Percentiles rank a stretch among this genome's conserved stretches.
phyloP scores from a whole-genome alignment of 2,797 vertebrate genomes.

The Acanthornis magna region DNA sequence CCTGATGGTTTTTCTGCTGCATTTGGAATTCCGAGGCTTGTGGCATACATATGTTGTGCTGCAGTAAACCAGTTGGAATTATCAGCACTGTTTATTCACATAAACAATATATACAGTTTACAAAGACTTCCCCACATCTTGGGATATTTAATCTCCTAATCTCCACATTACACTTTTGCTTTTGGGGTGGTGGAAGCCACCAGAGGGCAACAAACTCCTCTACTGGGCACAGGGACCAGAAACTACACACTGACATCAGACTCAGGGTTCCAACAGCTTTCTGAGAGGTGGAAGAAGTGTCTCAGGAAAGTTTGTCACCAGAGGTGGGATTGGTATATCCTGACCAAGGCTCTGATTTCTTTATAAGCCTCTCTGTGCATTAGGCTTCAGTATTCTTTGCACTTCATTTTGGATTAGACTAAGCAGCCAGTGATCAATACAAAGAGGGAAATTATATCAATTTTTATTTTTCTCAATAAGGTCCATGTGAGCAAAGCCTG shows the following conservation, averaged over 20 bases:
- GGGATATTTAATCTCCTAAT: not conserved
- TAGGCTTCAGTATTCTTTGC: not conserved
- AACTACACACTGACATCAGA: not conserved
- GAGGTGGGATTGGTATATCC: not conserved
- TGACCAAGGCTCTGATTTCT: not conserved
- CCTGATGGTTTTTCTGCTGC: not conserved
- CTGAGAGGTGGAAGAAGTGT: not conserved
- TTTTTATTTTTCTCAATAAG: not conserved
- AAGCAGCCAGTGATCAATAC: not conserved
- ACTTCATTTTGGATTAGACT: not conserved
- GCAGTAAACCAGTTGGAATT: not conserved
- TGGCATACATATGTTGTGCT: not conserved
- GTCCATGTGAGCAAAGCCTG: not conserved
- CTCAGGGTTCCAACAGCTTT: not conserved
- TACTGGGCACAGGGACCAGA: not conserved
- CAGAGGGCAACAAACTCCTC: conserved; percentile 19
- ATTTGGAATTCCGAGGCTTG: not conserved
- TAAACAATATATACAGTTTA: not conserved
- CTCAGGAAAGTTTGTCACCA: not conserved
- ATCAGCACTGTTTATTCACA: not conserved
- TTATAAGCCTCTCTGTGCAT: not conserved
- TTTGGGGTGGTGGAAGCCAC: not conserved
- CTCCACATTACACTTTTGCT: not conserved
- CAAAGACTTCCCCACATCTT: not conserved
- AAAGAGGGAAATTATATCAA: not conserved